These are phyloP conservation scores for Drosophila planitibia DNA, from an alignment of 2,888 invertebrate species.

Conservation along the genomic window DNA sequence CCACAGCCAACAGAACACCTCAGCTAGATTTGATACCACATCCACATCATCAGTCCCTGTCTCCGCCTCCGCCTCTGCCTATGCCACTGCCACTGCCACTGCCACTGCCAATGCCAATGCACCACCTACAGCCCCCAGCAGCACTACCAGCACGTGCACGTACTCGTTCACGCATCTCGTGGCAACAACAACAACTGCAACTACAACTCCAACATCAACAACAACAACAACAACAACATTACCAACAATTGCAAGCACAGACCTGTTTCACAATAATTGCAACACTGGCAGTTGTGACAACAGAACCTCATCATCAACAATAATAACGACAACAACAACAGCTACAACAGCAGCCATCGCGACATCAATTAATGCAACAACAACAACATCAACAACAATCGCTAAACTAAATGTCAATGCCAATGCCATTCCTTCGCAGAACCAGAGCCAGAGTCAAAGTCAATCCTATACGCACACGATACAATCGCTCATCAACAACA, in stretches of 20 bases:
- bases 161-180: slow-evolving; percentile 65
- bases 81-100: background rate
- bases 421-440: slow-evolving; percentile 82
- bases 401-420: slow-evolving; percentile 78
- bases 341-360: slow-evolving; percentile 39
- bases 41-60: slow-evolving; percentile 30
- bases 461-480: slow-evolving; percentile 84
- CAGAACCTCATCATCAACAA: slow-evolving; percentile 28
- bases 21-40: slow-evolving; percentile 21
- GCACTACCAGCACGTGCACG: slow-evolving; percentile 71
- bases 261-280: slow-evolving; percentile 58
- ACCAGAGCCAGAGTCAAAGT: slow-evolving; percentile 78
- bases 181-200: slow-evolving; percentile 49
- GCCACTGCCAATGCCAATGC: slow-evolving; percentile 44
- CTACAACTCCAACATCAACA: slow-evolving; percentile 27
- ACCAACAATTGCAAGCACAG: slow-evolving; percentile 46
- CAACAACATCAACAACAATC: slow-evolving; percentile 48
- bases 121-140: slow-evolving; percentile 53
- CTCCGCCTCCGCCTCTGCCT: slow-evolving; percentile 23
- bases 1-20: slow-evolving; percentile 3
- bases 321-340: slow-evolving; percentile 40
- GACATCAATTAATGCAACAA: slow-evolving; percentile 27
- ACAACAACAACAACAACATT: slow-evolving; percentile 35
- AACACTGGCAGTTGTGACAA: slow-evolving; percentile 36
- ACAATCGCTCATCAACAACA: slow-evolving; percentile 85